Evolutionary conservation across 2,113 vertebrate genomes (phyloP), one percentile per base, ranked within the genome.

Genomic region (Meleagris gallopavo): DNA sequence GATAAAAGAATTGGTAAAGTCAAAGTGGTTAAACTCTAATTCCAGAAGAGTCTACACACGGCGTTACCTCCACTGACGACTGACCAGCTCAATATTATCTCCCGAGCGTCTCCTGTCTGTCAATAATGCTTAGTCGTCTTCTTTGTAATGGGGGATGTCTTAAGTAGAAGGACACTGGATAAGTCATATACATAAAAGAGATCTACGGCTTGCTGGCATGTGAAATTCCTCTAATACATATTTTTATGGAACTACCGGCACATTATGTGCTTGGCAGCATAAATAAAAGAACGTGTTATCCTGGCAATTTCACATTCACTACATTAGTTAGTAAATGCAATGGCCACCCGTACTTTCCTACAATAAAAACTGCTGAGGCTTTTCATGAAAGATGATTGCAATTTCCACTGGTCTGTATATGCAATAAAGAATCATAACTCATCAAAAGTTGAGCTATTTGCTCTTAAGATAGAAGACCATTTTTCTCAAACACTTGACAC

Each of bases 361-460:
- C 89, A 95, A 97, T 94, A 96, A 96, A 95, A 97, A 57, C 96
- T 95, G 94, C 78, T 18, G 88, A 95, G 97, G 95, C 97, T 94
- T 94, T 75, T 93, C 94, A 55, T 97, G 97, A 98, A 96, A 95
- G 97, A 98, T 98, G 96, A 96, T 94, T 92, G 93, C 96, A 97
- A 97, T 98, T 97, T 97, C 95, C 96, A 94, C 78, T 41, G 93
- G 94, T 95, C 97, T 64, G 92, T 94, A 94, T 75, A 38, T 46
- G 88, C 96, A 57, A 55, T 95, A 97, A 90, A 91, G 95, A 94
- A 83, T 40, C 93, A 96, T 97, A 94, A 96, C 96, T 98, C 96
- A 98, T 95, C 96, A 79, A 94, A 93, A 97, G 55, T 97, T 95
- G 94, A 98, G 97, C 96, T 97, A 90, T 97, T 97, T 96, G 97